Evolutionary conservation across 2,797 vertebrate genomes (phyloP), one percentile per base, ranked within the genome.

Genomic region (Streptopelia turtur): DNA sequence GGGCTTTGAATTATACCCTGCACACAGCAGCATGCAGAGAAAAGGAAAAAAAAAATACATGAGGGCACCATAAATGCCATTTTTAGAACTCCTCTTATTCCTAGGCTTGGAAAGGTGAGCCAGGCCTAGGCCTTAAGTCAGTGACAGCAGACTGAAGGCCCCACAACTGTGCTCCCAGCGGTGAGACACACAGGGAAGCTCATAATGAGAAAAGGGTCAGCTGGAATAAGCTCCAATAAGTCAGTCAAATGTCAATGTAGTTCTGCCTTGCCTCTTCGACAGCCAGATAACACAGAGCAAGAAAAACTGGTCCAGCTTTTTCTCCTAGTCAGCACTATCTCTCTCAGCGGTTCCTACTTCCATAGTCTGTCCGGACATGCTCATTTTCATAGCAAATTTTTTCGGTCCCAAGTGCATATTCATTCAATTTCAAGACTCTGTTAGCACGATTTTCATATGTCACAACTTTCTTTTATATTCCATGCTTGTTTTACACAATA

Each of bases 281-380:
- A 95, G 78, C 9, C n/a, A 27, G 61, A 63, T 85, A 83, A 83
- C 2, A 7, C 57, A 69, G 52, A 92, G 72, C 93, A 43, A 89
- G 90, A 92, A 95, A 87, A 97, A 79, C 90, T 63, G 41, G 66
- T 81, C 60, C 69, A 1, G 15, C 9, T 84, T 86, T 93, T 92
- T 52, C 66, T 39, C 66, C 83, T 66, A 87, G 91, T 93, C 91
- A 94, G 85, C 91, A 65, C 47, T 39, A 4, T 53, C 59, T 61
- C 37, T 35, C 66, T 87, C 89, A 87, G 87, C 63, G 79, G n/a
- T 25, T 94, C 59, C 72, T 27, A 45, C 50, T 84, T 82, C 64
- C 77, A 82, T 25, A 65, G 57, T 14, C 24, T 43, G 41, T 17
- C 43, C 5, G 4, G 70, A 65, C 31, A 65, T 3, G 59, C 27